These are phyloP conservation scores for Labeo catla DNA, from an alignment of 2,113 vertebrate genomes.

Conservation along the genomic window DNA sequence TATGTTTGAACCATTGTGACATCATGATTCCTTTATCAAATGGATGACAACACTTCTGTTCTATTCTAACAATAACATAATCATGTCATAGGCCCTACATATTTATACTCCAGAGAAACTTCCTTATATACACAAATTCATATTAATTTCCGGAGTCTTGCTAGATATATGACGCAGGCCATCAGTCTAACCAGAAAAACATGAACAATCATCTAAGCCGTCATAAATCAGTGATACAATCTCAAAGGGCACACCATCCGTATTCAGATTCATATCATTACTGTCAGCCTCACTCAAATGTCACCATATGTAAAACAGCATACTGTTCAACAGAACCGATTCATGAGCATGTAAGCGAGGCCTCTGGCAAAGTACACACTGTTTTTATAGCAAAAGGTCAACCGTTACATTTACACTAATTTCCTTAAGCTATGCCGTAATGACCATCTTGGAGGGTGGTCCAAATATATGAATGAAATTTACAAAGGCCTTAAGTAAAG, in stretches of 20 bases:
- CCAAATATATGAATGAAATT: neutral
- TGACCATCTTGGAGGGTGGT: neutral
- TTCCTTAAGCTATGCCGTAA: neutral
- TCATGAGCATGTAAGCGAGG: slow-evolving; percentile 10
- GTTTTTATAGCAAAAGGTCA: slow-evolving; percentile 17
- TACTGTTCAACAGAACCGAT: slow-evolving; percentile 12
- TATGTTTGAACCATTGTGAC: neutral
- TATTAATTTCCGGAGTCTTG: slow-evolving; percentile 28
- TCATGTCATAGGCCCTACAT: slow-evolving; percentile 23
- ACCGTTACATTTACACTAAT: slow-evolving; percentile 14
- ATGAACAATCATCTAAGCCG: slow-evolving; percentile 15
- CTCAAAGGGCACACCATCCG: neutral
- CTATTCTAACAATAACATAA: neutral
- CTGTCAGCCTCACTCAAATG: slow-evolving; percentile 17
- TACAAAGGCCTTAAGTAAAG: neutral
- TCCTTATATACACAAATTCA: slow-evolving; percentile 11
- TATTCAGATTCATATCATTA: slow-evolving; percentile 18
- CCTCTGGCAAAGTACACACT: neutral
- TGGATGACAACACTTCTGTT: neutral
- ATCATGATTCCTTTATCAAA: neutral
- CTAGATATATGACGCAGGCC: slow-evolving; percentile 22
- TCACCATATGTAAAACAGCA: slow-evolving; percentile 23
- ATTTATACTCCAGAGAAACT: slow-evolving; percentile 19
- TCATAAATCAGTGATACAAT: slow-evolving; percentile 27
- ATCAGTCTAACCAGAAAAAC: slow-evolving; percentile 15